Percentiles rank a stretch among this genome's conserved stretches.
phyloP scores from a whole-genome alignment of 2,888 invertebrate species.

The Stictocephala bisonia region DNA sequence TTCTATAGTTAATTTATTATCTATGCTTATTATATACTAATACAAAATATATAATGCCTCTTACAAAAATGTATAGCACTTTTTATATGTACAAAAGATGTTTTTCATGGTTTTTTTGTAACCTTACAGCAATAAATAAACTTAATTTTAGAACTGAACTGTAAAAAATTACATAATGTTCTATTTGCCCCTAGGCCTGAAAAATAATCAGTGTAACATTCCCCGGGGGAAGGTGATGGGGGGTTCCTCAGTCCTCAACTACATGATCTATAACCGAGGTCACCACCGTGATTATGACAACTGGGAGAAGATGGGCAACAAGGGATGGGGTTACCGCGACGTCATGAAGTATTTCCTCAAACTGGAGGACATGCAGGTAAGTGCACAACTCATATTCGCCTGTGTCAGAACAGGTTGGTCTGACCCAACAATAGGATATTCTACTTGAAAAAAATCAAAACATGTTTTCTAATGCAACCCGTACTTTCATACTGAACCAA shows the following conservation, averaged over 20 bases:
- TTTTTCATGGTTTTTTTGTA: too few relatives aligned
- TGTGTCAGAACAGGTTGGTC: too few relatives aligned
- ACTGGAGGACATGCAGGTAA: conserved; percentile 75
- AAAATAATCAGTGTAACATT: conserved; percentile 62
- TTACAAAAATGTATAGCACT: too few relatives aligned
- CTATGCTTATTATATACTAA: too few relatives aligned
- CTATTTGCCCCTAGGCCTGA: conserved; percentile 58
- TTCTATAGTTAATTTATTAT: too few relatives aligned
- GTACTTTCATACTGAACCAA: too few relatives aligned
- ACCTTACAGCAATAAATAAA: not conserved
- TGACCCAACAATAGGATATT: too few relatives aligned
- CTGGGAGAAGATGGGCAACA: conserved; percentile 80
- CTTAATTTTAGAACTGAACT: not conserved
- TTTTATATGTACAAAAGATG: too few relatives aligned
- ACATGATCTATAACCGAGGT: conserved; percentile 83
- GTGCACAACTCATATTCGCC: too few relatives aligned
- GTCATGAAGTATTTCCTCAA: conserved; percentile 83
- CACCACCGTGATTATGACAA: conserved; percentile 78
- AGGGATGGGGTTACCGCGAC: conserved; percentile 78
- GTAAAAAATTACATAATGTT: not conserved
- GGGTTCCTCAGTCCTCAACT: conserved; percentile 82
- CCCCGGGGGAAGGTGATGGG: conserved; percentile 81
- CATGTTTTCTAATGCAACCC: too few relatives aligned
- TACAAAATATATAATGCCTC: too few relatives aligned
- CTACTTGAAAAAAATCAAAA: too few relatives aligned